phyloP scores from a whole-genome alignment of 1,140 invertebrate species.

The Drosophila funebris region DNA sequence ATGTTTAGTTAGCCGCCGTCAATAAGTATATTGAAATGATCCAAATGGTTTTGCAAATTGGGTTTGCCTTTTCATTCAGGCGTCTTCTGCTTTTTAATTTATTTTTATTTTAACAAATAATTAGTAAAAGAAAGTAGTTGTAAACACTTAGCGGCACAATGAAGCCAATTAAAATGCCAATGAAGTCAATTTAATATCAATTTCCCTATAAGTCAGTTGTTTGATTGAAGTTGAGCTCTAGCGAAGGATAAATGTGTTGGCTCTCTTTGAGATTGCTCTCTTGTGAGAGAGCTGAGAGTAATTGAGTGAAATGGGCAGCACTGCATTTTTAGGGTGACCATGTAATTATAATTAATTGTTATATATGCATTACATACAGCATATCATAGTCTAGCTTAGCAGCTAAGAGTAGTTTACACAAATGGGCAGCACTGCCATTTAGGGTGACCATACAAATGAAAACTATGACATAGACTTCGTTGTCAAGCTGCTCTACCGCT shows the following conservation, averaged over 20 bases:
- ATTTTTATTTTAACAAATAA: background rate
- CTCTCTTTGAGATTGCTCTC: no score
- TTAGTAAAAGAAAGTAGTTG: slow-evolving; percentile 14
- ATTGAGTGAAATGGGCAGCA: background rate
- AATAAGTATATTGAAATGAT: slow-evolving; percentile 70
- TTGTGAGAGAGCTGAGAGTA: background rate
- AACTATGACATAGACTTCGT: no score
- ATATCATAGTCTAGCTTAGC: no score
- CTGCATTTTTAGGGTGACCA: background rate
- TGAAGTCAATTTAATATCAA: background rate
- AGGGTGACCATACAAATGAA: no score
- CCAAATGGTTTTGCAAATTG: slow-evolving; percentile 52
- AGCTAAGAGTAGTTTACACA: no score
- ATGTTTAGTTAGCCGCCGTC: slow-evolving; percentile 67
- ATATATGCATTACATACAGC: no score
- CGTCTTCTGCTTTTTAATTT: background rate
- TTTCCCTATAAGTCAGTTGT: background rate
- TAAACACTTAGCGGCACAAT: background rate
- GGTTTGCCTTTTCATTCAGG: slow-evolving; percentile 36
- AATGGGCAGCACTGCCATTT: no score
- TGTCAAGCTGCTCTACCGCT: no score
- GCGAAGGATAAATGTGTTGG: no score
- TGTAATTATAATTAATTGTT: no score
- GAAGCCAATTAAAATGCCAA: background rate
- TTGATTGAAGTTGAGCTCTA: no score